Evolutionary conservation across 2,797 vertebrate genomes (phyloP), one percentile per base, ranked within the genome.

Genomic region (Kryptopterus vitreolus): DNA sequence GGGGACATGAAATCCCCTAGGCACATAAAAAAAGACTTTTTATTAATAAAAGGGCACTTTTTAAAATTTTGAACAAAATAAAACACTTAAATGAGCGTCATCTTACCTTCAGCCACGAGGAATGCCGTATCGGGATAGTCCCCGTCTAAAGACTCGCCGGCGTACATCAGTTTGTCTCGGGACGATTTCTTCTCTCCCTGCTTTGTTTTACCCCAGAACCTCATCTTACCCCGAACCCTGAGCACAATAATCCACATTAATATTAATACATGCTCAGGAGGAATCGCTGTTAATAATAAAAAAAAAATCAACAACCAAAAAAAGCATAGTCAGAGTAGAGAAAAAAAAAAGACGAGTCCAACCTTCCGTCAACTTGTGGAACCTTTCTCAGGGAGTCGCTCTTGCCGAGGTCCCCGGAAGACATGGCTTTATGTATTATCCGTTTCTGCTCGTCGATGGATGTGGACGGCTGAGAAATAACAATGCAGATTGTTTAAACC

Each of bases 161-260:
- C 70, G 20, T 76, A 83, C 59, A 78, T 18, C 75, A 96, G 90
- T 88, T 96, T 96, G 46, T 95, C 94, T 84, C 94, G 90, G 5
- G 93, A 84, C 0, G 85, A 81, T 88, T 97, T 98, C 91, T 98
- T 99, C 18, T 98, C 97, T 0, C 93, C 94, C 0, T 96, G 94
- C 88, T 94, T 98, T 11, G 92, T 89, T 86, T 99, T 99, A 9
- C 90, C 92, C 98, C 98, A 99, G 91, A 99, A 99, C 61, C 92
- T 95, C 94, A 98, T 98, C 91, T 94, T 99, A 63, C 94, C 92
- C 87, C 94, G 95, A 82, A 92, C 90, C 91, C 94, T 95, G 85
- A 5, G 62, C 29, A 8, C 46, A 68, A n/a, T 68, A 16, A 0
- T 1, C 29, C n/a, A 26, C 43, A 15, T 68, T 38, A 16, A 5